Evolutionary conservation across 2,113 vertebrate species (phyloP), one percentile per base, ranked within the genome.

Genomic region (Arvicanthis niloticus): DNA sequence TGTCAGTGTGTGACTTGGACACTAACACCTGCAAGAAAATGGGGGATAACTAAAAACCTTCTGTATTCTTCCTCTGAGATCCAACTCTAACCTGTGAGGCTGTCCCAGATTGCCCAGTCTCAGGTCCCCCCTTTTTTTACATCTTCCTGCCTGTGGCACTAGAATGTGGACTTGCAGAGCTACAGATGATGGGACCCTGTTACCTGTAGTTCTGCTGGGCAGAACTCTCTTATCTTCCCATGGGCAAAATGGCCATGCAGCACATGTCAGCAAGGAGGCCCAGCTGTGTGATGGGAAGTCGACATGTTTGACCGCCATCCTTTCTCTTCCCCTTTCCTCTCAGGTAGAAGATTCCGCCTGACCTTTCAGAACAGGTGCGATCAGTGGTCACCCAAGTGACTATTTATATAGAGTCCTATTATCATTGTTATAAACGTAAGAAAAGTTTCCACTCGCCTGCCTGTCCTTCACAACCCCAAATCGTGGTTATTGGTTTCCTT

Each of bases 351-450:
- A 92, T 12, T 80, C 12, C 21, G 53, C 40, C 45, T 51, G 34
- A 53, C 15, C 82, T 91, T 88, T 60, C 51, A 93, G 58, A 72
- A 93, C 73, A 21, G 40, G 85, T 34, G 68, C 65, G 76, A 80
- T 78, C 65, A 95, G 51, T 7, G 9, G 16, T 67, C 78, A 94
- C 93, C 65, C 56, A 91, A 90, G 73, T 37, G 48, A 85, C 26
- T n/a, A 48, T 29, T 29, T 81, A 45, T 45, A 45, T 45, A 17
- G 21, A 34, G 24, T 81, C 65, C 37, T 67, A 48, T 29, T 88
- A 58, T 60, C 80, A 26, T n/a, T 91, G 13, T 87, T 60, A 89
- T 56, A 68, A 94, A 96, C 65, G 34, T 40, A 92, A 88, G 51
- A 88, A 97, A 88, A 96, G 65, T 65, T 24, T 26, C 48, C 48